Percentiles rank a stretch among this genome's conserved stretches.
Evolutionary conservation across 2,888 invertebrate species (phyloP).

Genomic region (Diarsia rubi): DNA sequence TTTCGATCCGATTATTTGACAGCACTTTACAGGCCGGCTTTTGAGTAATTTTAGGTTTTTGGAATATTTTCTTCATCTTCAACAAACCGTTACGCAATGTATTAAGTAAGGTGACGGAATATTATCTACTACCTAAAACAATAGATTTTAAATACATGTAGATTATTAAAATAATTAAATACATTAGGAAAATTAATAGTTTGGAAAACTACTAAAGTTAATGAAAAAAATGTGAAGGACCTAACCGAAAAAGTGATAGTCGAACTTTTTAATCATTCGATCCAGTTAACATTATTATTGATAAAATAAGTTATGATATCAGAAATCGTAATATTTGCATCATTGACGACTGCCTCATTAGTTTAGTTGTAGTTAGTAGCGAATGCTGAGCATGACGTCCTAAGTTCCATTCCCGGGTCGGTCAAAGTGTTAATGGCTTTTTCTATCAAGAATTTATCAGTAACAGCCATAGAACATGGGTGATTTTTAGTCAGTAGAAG

Average conservation of each 20-base stretch:
- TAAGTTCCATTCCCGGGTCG: too few species aligned
- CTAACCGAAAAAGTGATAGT: neutral
- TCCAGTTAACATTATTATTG: too few species aligned
- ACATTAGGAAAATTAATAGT: neutral
- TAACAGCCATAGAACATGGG: too few species aligned
- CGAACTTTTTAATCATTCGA: neutral
- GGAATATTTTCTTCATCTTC: neutral
- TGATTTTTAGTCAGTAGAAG: too few species aligned
- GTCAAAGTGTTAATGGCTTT: too few species aligned
- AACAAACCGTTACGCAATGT: neutral
- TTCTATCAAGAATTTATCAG: too few species aligned
- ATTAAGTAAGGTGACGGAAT: neutral
- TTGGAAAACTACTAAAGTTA: neutral
- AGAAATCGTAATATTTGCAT: too few species aligned
- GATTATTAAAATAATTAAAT: neutral
- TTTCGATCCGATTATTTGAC: constrained; percentile 2
- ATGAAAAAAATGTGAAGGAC: neutral
- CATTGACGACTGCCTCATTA: too few species aligned
- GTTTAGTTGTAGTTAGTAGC: too few species aligned
- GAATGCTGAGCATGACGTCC: too few species aligned
- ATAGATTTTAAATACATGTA: neutral
- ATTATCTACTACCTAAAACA: neutral
- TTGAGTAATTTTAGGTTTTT: neutral
- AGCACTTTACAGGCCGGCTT: neutral
- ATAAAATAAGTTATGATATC: too few species aligned